Evolutionary conservation across 2,113 vertebrate species (phyloP).

Genomic region (Aphyosemion australe): DNA sequence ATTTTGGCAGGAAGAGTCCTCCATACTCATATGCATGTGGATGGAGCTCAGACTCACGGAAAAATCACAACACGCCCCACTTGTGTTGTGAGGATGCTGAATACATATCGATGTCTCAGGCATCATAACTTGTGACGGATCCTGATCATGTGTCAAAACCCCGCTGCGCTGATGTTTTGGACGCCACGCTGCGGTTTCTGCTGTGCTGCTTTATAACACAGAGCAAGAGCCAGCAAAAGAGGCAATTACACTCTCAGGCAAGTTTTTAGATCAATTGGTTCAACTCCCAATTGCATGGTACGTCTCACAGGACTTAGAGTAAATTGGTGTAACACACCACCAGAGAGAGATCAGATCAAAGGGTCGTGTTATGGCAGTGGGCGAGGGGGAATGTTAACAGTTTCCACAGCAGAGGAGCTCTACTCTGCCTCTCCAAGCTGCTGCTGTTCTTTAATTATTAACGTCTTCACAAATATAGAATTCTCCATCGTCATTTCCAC

Average conservation of each 20-base stretch:
- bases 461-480: slow-evolving; percentile 4
- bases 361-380: slow-evolving; percentile 30
- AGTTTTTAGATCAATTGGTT: slow-evolving; percentile 62
- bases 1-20: no score
- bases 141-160: slow-evolving; percentile 48
- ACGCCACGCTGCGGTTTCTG: slow-evolving; percentile 6
- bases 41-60: slow-evolving; percentile 12
- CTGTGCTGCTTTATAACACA: slow-evolving; percentile 18
- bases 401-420: slow-evolving; percentile 38
- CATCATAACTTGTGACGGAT: slow-evolving; percentile 35
- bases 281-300: slow-evolving; percentile 42
- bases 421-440: slow-evolving; percentile 14
- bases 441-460: slow-evolving; percentile 7
- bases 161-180: slow-evolving; percentile 22
- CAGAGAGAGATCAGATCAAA: slow-evolving; percentile 67
- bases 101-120: slow-evolving; percentile 41
- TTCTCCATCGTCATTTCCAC: slow-evolving; percentile 4
- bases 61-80: slow-evolving; percentile 44
- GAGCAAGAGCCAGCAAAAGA: slow-evolving; percentile 22
- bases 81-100: slow-evolving; percentile 32
- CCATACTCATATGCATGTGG: not conserved
- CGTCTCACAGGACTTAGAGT: slow-evolving; percentile 46
- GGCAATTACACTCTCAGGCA: slow-evolving; percentile 60
- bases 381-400: slow-evolving; percentile 62
- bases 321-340: slow-evolving; percentile 52